A percentile compares a stretch with the other conserved stretches of the same genome.
Conservation (phyloP, 2,797 vertebrate species). For the Phoeniculus purpureus region DNA sequence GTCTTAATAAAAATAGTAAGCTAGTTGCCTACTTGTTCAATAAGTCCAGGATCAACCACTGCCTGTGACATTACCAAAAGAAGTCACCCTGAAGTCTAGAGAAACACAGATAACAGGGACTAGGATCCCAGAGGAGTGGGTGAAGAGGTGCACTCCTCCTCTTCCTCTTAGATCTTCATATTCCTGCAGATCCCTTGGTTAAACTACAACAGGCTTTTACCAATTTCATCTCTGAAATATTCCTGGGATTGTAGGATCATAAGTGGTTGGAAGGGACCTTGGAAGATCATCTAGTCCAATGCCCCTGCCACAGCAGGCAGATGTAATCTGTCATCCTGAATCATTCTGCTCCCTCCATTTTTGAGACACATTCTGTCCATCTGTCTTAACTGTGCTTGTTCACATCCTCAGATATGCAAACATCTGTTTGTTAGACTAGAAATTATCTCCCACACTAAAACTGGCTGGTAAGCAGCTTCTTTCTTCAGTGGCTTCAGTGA, state of each 20-base stretch:
- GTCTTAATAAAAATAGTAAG: neutral
- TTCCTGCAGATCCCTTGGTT: neutral
- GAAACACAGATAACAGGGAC: neutral
- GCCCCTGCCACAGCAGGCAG: too few species aligned
- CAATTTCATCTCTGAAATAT: neutral
- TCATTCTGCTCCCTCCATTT: neutral
- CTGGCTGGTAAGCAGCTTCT: constrained; percentile 15
- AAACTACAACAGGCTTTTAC: neutral
- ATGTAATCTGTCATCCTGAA: neutral
- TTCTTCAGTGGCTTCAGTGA: neutral
- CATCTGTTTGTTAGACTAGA: constrained; percentile 21
- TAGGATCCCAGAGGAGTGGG: too few species aligned
- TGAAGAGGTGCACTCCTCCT: neutral
- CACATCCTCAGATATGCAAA: constrained; percentile 42
- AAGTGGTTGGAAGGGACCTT: too few species aligned
- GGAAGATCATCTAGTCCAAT: too few species aligned
- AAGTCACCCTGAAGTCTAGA: neutral
- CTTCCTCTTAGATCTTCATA: neutral
- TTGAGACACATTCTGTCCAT: neutral
- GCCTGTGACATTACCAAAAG: neutral
- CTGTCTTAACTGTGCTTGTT: neutral
- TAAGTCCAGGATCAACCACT: neutral
- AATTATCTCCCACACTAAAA: constrained; percentile 12
- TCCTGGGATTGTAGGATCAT: too few species aligned
- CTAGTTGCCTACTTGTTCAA: neutral